A percentile compares a stretch with the other conserved stretches of the same genome.
Conservation (phyloP, 2,888 invertebrate genomes). For the Drosophila imparisetae region DNA sequence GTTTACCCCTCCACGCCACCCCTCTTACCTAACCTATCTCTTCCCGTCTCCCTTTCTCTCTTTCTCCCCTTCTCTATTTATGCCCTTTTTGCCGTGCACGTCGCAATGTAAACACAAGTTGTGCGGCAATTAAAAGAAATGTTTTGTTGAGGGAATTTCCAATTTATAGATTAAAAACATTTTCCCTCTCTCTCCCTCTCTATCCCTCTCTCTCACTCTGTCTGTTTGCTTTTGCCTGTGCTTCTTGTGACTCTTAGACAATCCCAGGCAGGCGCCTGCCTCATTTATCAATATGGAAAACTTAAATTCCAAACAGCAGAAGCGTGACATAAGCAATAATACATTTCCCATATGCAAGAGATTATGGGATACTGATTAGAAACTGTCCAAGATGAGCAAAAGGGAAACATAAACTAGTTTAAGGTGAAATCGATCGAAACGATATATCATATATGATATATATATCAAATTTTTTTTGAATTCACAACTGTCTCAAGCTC, state of each 20-base stretch:
- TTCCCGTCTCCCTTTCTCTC: background rate
- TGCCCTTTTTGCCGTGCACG: background rate
- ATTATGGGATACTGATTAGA: background rate
- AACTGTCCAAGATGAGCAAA: background rate
- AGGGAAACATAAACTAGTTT: background rate
- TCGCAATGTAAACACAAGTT: conserved; percentile 67
- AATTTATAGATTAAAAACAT: conserved; percentile 74
- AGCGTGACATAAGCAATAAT: conserved; percentile 1
- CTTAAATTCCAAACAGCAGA: conserved; percentile 26
- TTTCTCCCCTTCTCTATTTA: background rate
- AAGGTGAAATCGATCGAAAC: background rate
- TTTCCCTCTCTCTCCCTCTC: conserved; percentile 1
- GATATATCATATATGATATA: too few relatives aligned
- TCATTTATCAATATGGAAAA: conserved; percentile 38
- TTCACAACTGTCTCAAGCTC: background rate
- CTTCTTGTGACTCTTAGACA: conserved; percentile 7
- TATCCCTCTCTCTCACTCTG: background rate
- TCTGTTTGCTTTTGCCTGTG: background rate
- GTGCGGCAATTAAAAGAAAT: conserved; percentile 70
- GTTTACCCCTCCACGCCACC: background rate
- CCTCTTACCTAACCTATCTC: background rate
- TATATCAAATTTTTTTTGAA: background rate
- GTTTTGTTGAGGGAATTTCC: conserved; percentile 63
- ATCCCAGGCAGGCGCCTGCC: conserved; percentile 12
- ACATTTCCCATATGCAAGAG: background rate